phyloP scores from a whole-genome alignment of 2,113 vertebrate species.

The Apaloderma vittatum region DNA sequence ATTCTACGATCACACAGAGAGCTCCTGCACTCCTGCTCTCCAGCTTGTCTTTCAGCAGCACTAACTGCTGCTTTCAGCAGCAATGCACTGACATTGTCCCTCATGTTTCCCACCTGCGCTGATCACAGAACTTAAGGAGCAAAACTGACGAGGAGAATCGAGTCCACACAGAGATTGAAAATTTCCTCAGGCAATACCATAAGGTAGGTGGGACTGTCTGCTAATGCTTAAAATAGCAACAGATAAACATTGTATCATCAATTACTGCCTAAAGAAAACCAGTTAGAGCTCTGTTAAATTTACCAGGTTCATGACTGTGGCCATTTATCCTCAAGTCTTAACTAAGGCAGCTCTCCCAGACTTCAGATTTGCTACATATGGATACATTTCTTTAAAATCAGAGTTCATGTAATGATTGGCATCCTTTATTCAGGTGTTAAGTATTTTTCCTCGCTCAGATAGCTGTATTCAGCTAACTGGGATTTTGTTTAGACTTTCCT shows the following conservation, averaged over 20 bases:
- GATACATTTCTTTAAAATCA: background rate
- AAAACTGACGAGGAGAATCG: constrained; percentile 81
- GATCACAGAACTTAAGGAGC: constrained; percentile 74
- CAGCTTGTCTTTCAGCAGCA: background rate
- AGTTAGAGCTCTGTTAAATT: background rate
- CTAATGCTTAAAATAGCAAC: background rate
- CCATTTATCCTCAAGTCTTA: background rate
- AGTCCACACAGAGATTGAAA: constrained; percentile 77
- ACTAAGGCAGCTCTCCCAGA: background rate
- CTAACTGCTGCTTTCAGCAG: background rate
- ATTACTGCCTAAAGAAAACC: background rate
- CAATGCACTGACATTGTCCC: background rate
- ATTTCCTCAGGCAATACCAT: constrained; percentile 81
- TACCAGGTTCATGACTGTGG: background rate
- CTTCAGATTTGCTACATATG: background rate
- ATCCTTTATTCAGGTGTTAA: background rate
- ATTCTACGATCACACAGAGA: background rate
- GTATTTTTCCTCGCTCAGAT: background rate
- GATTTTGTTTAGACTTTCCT: background rate
- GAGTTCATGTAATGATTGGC: background rate
- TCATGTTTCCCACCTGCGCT: background rate
- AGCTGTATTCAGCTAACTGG: background rate
- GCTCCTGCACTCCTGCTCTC: background rate
- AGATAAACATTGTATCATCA: background rate
- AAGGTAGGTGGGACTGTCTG: constrained; percentile 69